phyloP scores from a whole-genome alignment of 2,888 invertebrate species.

The Ephialtes manifestator region DNA sequence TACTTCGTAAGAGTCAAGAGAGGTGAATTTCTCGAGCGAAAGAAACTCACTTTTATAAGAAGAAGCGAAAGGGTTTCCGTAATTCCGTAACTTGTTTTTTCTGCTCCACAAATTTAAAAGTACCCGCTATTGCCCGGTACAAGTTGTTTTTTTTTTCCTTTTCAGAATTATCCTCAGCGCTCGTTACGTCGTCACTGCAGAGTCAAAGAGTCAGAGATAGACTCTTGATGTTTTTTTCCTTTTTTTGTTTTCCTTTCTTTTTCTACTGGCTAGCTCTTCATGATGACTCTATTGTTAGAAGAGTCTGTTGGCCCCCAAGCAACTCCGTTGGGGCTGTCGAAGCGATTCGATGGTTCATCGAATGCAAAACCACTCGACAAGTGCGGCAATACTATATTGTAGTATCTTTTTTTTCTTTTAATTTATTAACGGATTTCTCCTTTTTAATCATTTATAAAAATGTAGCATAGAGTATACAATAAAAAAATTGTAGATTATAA shows the following conservation, averaged over 20 bases:
- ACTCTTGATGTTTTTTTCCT: constrained; percentile 44
- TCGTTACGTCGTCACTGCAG: constrained; percentile 57
- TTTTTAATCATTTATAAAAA: too few relatives aligned
- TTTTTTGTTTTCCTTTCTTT: constrained; percentile 34
- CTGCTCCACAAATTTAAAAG: constrained; percentile 34
- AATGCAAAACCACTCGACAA: constrained; percentile 16
- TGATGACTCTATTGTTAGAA: constrained; percentile 69
- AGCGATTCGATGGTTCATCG: constrained; percentile 60
- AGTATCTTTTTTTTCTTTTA: too few relatives aligned
- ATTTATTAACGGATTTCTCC: too few relatives aligned
- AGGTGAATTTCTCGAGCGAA: constrained; percentile 61
- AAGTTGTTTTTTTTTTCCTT: constrained; percentile 32
- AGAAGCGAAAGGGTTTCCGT: constrained; percentile 18
- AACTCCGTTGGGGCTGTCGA: constrained; percentile 54
- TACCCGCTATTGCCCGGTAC: constrained; percentile 41
- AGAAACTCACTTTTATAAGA: constrained; percentile 52
- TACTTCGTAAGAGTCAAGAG: constrained; percentile 52
- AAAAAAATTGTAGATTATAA: too few relatives aligned
- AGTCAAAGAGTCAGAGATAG: constrained; percentile 53
- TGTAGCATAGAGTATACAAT: too few relatives aligned
- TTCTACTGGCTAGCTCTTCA: constrained; percentile 46
- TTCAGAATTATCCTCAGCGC: constrained; percentile 67
- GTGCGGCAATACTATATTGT: not conserved
- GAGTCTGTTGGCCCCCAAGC: constrained; percentile 68
- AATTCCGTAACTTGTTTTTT: constrained; percentile 7